These are phyloP conservation scores for Delichon dasypus DNA, from an alignment of 2,797 vertebrate genomes.

Conservation along the genomic window DNA sequence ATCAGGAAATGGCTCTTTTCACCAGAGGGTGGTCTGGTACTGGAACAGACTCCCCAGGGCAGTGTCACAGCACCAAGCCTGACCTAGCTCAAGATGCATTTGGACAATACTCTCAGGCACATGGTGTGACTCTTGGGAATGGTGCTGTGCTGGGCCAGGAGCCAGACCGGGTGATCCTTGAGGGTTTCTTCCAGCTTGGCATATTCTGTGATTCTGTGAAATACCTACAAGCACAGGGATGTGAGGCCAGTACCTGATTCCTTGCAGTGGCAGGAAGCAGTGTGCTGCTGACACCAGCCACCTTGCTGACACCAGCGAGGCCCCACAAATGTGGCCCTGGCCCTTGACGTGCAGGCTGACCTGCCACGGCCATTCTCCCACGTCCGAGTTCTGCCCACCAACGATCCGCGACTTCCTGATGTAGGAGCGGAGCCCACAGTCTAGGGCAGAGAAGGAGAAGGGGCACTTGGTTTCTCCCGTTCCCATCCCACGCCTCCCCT, in stretches of 20 bases:
- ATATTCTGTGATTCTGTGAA: not conserved
- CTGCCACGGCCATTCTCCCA: slow-evolving; percentile 94
- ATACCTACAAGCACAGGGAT: not conserved
- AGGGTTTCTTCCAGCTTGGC: not conserved
- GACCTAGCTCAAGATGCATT: not conserved
- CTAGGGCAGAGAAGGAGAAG: slow-evolving; percentile 61
- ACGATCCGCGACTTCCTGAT: slow-evolving; percentile 84
- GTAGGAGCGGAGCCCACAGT: slow-evolving; percentile 81
- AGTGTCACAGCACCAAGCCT: not conserved
- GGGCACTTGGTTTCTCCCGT: not conserved
- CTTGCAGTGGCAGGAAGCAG: slow-evolving; percentile 82
- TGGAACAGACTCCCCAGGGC: not conserved
- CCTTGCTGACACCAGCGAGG: slow-evolving; percentile 81
- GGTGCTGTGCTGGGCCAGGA: not conserved
- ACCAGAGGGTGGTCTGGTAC: not conserved
- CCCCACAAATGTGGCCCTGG: slow-evolving; percentile 86
- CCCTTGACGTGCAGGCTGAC: slow-evolving; percentile 86
- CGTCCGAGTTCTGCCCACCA: slow-evolving; percentile 81
- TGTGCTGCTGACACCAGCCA: slow-evolving; percentile 95
- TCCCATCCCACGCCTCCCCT: accelerated
- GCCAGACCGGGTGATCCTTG: not conserved
- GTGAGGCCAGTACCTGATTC: slow-evolving; percentile 46
- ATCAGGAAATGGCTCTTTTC: not conserved
- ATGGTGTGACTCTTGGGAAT: not conserved
- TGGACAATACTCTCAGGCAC: not conserved